Percentiles rank a stretch among this genome's conserved stretches.
Conservation (phyloP, 1,140 invertebrate genomes). For the Euura saliciscinereae region DNA sequence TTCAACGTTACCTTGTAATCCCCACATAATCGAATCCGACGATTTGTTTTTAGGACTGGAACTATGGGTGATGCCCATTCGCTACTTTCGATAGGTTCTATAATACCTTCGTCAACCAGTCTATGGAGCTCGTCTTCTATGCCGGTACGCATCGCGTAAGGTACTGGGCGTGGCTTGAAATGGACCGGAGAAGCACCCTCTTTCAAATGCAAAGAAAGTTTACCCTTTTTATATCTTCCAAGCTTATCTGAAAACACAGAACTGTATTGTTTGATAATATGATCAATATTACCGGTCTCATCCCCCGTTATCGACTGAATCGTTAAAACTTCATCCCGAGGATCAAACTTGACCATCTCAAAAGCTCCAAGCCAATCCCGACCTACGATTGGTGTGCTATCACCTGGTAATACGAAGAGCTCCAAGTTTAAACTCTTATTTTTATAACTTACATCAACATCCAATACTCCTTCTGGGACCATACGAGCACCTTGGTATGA, state of each 20-base stretch:
- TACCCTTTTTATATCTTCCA: conserved; percentile 12
- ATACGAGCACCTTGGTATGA: conserved; percentile 12
- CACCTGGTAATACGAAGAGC: conserved; percentile 12
- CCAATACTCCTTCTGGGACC: conserved; percentile 8
- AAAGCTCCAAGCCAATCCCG: conserved; percentile 11
- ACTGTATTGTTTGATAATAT: conserved; percentile 5
- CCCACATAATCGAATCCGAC: conserved; percentile 38
- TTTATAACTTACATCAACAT: conserved; percentile 10
- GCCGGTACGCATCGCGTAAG: conserved; percentile 30
- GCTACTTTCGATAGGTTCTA: conserved; percentile 37
- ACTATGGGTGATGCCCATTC: conserved; percentile 50
- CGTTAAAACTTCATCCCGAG: too few species aligned
- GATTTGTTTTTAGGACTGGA: conserved; percentile 34
- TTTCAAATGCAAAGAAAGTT: conserved; percentile 13
- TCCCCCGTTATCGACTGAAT: neutral
- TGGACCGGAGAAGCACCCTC: conserved; percentile 13
- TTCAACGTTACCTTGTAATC: conserved; percentile 55
- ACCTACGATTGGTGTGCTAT: conserved; percentile 15
- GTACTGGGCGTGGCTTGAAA: conserved; percentile 23
- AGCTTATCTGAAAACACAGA: conserved; percentile 9
- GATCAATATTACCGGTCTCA: neutral
- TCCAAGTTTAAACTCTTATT: conserved; percentile 4
- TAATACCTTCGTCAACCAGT: conserved; percentile 31
- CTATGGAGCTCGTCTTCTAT: conserved; percentile 35
- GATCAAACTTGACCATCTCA: neutral